A percentile compares a stretch with the other conserved stretches of the same genome.
These are phyloP conservation scores for Lacanobia wlatinum DNA, from an alignment of 2,888 invertebrate species.

Conservation along the genomic window DNA sequence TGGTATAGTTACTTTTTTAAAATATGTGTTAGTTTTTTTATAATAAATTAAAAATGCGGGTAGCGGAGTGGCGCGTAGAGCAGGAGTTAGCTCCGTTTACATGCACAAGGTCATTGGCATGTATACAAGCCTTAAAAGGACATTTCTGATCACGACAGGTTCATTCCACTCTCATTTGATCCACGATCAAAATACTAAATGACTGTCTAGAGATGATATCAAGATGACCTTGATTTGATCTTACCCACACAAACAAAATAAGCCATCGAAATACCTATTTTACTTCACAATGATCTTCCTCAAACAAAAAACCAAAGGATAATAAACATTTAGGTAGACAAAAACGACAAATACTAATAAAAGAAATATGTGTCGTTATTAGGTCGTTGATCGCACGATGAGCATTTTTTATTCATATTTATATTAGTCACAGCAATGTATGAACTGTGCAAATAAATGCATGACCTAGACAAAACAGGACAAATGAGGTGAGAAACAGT, in stretches of 20 bases:
- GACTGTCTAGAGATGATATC: constrained; percentile 3
- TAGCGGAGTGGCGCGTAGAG: too few relatives aligned
- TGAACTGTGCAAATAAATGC: constrained; percentile 38
- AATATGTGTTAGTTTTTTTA: too few relatives aligned
- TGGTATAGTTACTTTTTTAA: too few relatives aligned
- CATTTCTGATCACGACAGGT: background rate
- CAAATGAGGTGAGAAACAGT: constrained; percentile 6
- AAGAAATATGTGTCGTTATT: background rate
- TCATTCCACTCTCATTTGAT: background rate
- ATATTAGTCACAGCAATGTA: constrained; percentile 20
- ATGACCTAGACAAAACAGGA: constrained; percentile 22
- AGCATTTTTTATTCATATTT: constrained; percentile 3
- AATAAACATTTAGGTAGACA: background rate
- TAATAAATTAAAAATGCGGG: too few relatives aligned
- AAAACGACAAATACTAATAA: background rate
- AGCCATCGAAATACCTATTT: background rate
- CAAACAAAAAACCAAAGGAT: constrained; percentile 9
- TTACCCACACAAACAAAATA: background rate
- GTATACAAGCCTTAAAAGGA: too few relatives aligned
- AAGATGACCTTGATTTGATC: constrained; percentile 27
- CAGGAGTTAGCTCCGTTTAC: too few relatives aligned
- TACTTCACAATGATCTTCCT: background rate
- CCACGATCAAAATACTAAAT: background rate
- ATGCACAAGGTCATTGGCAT: too few relatives aligned
- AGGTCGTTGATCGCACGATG: constrained; percentile 10